Conservation (phyloP, 2,797 vertebrate genomes). For the Pseudochaenichthys georgianus region DNA sequence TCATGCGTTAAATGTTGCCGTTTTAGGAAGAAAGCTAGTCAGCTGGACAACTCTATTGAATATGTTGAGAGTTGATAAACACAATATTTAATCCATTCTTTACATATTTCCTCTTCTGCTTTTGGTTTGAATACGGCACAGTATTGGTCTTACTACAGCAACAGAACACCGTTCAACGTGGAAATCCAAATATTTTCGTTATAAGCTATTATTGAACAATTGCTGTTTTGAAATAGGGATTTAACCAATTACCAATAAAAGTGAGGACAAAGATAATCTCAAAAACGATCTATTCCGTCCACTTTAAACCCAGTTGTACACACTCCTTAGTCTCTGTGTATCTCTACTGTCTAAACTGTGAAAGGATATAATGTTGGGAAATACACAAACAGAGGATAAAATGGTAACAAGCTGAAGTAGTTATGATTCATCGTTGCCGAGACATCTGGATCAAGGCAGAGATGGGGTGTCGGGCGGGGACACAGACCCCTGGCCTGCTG, state of each 20-base stretch:
- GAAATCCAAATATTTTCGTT: not conserved
- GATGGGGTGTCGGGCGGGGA: constrained; percentile 63
- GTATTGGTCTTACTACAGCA: not conserved
- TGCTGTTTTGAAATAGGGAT: not conserved
- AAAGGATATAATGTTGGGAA: constrained; percentile 50
- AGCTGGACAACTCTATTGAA: not conserved
- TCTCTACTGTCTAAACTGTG: constrained; percentile 54
- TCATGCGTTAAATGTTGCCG: not conserved
- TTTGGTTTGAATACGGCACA: not conserved
- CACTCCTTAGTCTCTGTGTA: not conserved
- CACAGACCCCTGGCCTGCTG: constrained; percentile 56
- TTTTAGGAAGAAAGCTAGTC: not conserved
- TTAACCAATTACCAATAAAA: constrained; percentile 5
- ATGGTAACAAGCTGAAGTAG: constrained; percentile 68
- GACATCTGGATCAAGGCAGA: constrained; percentile 74
- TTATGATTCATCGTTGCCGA: constrained; percentile 75
- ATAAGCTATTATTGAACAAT: not conserved
- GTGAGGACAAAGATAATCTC: not conserved
- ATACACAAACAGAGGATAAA: constrained; percentile 60
- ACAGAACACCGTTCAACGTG: not conserved
- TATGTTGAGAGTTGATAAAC: not conserved
- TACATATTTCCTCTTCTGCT: not conserved
- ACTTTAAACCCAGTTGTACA: not conserved
- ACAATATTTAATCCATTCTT: not conserved
- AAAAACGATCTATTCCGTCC: not conserved